Evolutionary conservation across 53 echinoderm and acorn worm species (phyloP).

Genomic region (Crossaster papposus): DNA sequence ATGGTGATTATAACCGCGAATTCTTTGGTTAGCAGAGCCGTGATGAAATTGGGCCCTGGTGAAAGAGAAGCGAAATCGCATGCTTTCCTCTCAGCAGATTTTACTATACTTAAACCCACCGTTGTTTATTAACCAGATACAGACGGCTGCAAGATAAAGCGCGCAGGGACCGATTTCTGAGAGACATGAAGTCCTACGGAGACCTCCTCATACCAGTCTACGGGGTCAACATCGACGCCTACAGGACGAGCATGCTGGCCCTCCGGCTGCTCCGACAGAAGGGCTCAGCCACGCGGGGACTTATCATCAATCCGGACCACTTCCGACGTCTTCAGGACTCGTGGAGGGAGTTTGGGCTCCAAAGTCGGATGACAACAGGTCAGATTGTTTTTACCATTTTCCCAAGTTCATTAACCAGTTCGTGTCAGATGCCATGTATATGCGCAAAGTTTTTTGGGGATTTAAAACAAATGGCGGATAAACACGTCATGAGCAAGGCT

Average conservation of each 20-base stretch:
- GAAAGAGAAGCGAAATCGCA: too few species aligned
- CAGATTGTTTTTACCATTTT: background rate
- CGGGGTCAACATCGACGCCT: constrained; percentile 12
- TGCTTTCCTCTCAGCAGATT: background rate
- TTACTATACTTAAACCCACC: background rate
- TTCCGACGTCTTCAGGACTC: constrained; percentile 9
- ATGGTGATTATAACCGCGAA: too few species aligned
- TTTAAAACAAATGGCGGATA: too few species aligned
- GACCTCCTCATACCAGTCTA: constrained; percentile 39
- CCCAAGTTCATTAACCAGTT: too few species aligned
- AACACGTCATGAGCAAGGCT: too few species aligned
- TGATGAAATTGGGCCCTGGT: too few species aligned
- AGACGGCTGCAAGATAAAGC: background rate
- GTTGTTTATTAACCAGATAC: constrained; percentile 20
- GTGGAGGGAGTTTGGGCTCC: constrained; percentile 32
- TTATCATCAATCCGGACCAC: constrained; percentile 60
- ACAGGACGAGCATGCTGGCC: background rate
- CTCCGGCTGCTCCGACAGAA: background rate
- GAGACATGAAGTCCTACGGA: constrained; percentile 46
- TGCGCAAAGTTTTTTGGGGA: too few species aligned
- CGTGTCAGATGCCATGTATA: too few species aligned
- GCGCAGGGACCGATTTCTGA: constrained; percentile 5
- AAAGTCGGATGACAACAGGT: constrained; percentile 50
- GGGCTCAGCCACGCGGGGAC: background rate
- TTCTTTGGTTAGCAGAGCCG: too few species aligned